phyloP scores from a whole-genome alignment of 2,888 invertebrate genomes.

The Stictocephala bisonia region DNA sequence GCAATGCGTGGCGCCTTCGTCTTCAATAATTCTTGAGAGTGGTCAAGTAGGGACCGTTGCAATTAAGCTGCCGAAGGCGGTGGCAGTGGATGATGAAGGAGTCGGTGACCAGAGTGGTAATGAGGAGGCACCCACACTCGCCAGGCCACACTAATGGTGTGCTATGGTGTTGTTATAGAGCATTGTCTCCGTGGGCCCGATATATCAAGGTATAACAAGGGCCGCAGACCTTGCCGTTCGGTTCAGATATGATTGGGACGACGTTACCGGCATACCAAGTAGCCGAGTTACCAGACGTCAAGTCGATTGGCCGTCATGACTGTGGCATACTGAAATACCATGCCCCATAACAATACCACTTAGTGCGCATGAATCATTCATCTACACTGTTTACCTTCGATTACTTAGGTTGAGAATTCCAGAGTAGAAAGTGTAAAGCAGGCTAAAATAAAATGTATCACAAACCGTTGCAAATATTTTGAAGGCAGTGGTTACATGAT shows the following conservation, averaged over 20 bases:
- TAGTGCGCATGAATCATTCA: too few species aligned
- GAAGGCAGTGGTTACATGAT: too few species aligned
- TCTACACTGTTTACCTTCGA: too few species aligned
- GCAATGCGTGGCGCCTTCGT: too few species aligned
- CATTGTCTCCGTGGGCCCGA: slow-evolving; percentile 30
- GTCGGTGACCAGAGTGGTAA: not conserved
- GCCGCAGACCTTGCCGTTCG: not conserved
- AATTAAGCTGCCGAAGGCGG: slow-evolving; percentile 2
- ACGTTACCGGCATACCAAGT: slow-evolving; percentile 25
- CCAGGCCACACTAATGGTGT: slow-evolving; percentile 36
- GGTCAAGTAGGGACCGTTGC: slow-evolving; percentile 25
- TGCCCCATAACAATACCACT: too few species aligned
- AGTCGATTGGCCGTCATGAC: too few species aligned
- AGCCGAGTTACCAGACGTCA: too few species aligned
- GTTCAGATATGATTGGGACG: slow-evolving; percentile 33
- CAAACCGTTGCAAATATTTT: too few species aligned
- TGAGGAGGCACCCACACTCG: slow-evolving; percentile 33
- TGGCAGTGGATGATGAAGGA: not conserved
- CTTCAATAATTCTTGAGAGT: not conserved
- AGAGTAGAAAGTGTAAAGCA: too few species aligned
- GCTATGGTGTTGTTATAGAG: slow-evolving; percentile 41
- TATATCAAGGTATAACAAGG: slow-evolving; percentile 36
- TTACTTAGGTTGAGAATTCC: too few species aligned
- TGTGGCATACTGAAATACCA: too few species aligned
- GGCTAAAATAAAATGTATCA: too few species aligned